Evolutionary conservation across 2,888 invertebrate genomes (phyloP).

Genomic region (Margaritifera margaritifera): DNA sequence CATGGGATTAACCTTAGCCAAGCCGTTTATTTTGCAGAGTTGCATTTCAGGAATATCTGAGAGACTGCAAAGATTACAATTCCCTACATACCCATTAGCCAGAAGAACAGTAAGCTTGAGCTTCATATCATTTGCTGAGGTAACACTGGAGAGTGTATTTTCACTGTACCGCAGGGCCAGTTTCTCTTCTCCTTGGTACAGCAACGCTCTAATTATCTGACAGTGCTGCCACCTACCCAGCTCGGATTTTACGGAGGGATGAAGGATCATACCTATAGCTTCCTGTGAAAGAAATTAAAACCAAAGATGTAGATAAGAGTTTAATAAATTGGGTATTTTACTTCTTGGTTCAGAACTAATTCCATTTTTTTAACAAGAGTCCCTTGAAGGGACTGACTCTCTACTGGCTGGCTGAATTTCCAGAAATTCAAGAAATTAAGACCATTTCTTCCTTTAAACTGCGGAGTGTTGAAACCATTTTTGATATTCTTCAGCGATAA

Average conservation of each 20-base stretch:
- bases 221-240: constrained; percentile 84
- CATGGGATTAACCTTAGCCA: too few species aligned
- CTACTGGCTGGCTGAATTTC: too few species aligned
- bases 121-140: constrained; percentile 75
- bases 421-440: too few species aligned
- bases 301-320: background rate
- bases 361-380: too few species aligned
- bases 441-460: too few species aligned
- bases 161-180: constrained; percentile 83
- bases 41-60: too few species aligned
- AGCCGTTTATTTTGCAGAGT: too few species aligned
- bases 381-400: too few species aligned
- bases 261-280: constrained; percentile 80
- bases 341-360: too few species aligned
- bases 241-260: constrained; percentile 78
- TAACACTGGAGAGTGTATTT: constrained; percentile 77
- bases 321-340: too few species aligned
- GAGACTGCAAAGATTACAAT: background rate
- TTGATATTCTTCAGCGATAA: too few species aligned
- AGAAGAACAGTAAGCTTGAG: constrained; percentile 78
- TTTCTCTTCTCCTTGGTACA: constrained; percentile 81
- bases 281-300: constrained; percentile 74
- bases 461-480: too few species aligned
- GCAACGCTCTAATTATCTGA: constrained; percentile 79
- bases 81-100: constrained; percentile 75